Conservation (phyloP, 2,888 invertebrate genomes). For the Harpalus rufipes region DNA sequence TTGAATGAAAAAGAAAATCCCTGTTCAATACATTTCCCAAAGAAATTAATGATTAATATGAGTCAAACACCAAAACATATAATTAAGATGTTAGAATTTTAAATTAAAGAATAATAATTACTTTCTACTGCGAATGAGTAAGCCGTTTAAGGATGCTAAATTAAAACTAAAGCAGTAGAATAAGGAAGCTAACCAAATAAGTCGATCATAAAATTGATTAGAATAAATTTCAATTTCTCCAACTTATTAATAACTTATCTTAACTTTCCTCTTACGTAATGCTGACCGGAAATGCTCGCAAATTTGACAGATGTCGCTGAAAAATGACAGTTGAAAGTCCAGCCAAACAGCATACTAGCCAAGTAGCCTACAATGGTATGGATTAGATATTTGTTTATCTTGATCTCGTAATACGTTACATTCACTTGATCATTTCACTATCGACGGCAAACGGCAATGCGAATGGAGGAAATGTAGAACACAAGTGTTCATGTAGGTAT, state of each 20-base stretch:
- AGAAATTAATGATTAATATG: too few relatives aligned
- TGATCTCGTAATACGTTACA: slow-evolving; percentile 20
- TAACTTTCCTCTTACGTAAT: slow-evolving; percentile 9
- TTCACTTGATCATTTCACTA: slow-evolving; percentile 24
- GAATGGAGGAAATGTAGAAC: neutral
- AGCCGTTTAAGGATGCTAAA: neutral
- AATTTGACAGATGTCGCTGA: slow-evolving; percentile 41
- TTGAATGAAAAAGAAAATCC: too few relatives aligned
- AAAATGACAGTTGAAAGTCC: slow-evolving; percentile 37
- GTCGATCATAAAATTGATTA: neutral
- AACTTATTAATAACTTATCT: neutral
- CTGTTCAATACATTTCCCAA: too few relatives aligned
- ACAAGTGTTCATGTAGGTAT: neutral
- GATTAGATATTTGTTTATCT: slow-evolving; percentile 24
- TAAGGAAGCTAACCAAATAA: neutral
- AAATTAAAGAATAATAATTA: neutral
- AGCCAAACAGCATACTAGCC: slow-evolving; percentile 22
- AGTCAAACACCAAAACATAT: neutral
- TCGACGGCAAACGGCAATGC: neutral
- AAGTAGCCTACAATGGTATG: slow-evolving; percentile 35
- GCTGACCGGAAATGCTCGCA: slow-evolving; percentile 15
- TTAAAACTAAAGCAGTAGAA: neutral
- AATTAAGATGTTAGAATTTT: neutral
- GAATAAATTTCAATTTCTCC: neutral
- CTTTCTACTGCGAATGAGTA: neutral